Conservation (phyloP, 2,113 vertebrate genomes). For the Synchiropus splendidus region DNA sequence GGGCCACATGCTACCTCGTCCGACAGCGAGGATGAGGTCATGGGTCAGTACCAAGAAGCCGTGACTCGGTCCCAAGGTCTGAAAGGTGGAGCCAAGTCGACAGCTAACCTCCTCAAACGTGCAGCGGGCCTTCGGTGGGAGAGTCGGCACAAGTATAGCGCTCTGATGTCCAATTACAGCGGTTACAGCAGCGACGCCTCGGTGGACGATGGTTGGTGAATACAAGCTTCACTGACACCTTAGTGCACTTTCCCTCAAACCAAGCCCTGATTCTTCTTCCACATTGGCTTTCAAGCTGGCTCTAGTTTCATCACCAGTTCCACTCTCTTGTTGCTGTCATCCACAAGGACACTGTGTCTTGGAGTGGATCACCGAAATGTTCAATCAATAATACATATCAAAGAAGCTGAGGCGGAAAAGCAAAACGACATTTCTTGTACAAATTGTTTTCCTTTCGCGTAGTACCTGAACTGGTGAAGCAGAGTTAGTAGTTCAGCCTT, state of each 20-base stretch:
- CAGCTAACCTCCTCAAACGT: slow-evolving; percentile 46
- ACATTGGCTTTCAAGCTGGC: no score
- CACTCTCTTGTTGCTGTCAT: background rate
- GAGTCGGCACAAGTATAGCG: slow-evolving; percentile 86
- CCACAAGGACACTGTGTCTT: no score
- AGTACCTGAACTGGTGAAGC: no score
- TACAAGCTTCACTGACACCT: no score
- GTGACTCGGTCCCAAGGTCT: slow-evolving; percentile 78
- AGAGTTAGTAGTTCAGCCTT: no score
- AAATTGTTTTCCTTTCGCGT: no score
- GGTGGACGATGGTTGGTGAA: slow-evolving; percentile 83
- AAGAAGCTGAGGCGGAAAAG: background rate
- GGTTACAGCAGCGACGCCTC: slow-evolving; percentile 95
- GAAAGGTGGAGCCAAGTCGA: slow-evolving; percentile 47
- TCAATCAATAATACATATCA: background rate
- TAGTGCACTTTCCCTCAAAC: background rate
- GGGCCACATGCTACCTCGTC: slow-evolving; percentile 85
- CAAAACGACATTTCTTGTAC: slow-evolving; percentile 3
- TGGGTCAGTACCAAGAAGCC: slow-evolving; percentile 93
- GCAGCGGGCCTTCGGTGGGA: slow-evolving; percentile 83
- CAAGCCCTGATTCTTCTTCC: no score
- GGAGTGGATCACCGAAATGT: background rate
- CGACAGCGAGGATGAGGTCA: slow-evolving; percentile 92
- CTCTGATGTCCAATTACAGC: slow-evolving; percentile 81
- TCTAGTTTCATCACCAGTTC: no score